Conservation (phyloP, 2,888 invertebrate species). For the Metallyticus violacea region DNA sequence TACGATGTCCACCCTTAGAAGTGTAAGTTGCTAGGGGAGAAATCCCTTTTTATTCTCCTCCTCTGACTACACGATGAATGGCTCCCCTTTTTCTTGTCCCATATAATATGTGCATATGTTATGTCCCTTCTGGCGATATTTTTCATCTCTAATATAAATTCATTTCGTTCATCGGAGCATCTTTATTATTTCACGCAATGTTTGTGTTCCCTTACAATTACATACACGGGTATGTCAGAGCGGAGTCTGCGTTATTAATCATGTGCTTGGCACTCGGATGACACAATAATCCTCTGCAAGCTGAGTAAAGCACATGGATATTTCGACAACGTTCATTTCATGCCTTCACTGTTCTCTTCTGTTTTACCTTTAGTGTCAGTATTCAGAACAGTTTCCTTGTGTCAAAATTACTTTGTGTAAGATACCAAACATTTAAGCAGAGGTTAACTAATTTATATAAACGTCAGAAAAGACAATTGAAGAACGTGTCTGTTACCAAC, state of each 20-base stretch:
- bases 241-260: neutral
- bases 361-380: too few relatives aligned
- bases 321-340: too few relatives aligned
- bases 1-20: neutral
- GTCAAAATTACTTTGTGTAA: too few relatives aligned
- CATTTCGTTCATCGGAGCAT: neutral
- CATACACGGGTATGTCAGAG: neutral
- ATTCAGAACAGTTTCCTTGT: too few relatives aligned
- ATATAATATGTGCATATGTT: neutral
- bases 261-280: neutral
- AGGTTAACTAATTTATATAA: too few relatives aligned
- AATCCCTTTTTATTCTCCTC: neutral
- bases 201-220: neutral
- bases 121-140: neutral
- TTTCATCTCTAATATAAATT: neutral
- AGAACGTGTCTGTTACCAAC: too few relatives aligned
- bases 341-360: too few relatives aligned
- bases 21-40: neutral
- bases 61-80: neutral
- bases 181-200: neutral
- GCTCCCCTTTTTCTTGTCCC: too few relatives aligned
- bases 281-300: neutral
- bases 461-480: too few relatives aligned
- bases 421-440: too few relatives aligned
- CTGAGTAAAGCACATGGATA: too few relatives aligned